phyloP scores from a whole-genome alignment of 2,113 vertebrate genomes.

The Dryoscopus gambensis region DNA sequence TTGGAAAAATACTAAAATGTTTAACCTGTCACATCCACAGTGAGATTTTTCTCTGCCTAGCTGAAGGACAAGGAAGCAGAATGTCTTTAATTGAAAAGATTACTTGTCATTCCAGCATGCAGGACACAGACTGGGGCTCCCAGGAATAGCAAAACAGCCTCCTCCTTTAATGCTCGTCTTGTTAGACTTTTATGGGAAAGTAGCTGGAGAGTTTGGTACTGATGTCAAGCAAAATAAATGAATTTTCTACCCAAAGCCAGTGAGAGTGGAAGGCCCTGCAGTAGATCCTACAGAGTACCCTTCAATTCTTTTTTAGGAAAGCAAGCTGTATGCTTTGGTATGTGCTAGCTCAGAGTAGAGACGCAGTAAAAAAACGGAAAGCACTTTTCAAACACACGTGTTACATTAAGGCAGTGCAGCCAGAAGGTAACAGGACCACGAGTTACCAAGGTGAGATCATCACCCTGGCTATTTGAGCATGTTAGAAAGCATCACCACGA shows the following conservation, averaged over 20 bases:
- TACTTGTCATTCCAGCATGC: background rate
- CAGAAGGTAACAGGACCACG: background rate
- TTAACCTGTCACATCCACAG: background rate
- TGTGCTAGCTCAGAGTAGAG: background rate
- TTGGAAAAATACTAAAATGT: background rate
- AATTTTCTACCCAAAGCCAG: background rate
- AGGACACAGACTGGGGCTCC: background rate
- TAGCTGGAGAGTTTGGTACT: background rate
- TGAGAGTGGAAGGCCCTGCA: background rate
- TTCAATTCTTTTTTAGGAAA: background rate
- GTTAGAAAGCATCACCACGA: background rate
- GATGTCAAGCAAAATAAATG: background rate
- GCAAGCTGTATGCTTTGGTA: background rate
- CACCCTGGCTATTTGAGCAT: rapidly evolving
- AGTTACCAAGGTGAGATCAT: background rate
- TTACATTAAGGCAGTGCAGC: background rate
- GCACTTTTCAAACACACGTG: background rate
- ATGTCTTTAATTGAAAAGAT: background rate
- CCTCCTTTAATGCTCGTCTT: background rate
- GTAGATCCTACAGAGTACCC: background rate
- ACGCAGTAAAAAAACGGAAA: background rate
- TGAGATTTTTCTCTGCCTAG: background rate
- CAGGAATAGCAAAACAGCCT: background rate
- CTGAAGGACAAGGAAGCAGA: background rate
- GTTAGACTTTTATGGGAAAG: background rate